These are phyloP conservation scores for Drosophila obscura DNA, from an alignment of 1,140 invertebrate genomes.

Conservation along the genomic window DNA sequence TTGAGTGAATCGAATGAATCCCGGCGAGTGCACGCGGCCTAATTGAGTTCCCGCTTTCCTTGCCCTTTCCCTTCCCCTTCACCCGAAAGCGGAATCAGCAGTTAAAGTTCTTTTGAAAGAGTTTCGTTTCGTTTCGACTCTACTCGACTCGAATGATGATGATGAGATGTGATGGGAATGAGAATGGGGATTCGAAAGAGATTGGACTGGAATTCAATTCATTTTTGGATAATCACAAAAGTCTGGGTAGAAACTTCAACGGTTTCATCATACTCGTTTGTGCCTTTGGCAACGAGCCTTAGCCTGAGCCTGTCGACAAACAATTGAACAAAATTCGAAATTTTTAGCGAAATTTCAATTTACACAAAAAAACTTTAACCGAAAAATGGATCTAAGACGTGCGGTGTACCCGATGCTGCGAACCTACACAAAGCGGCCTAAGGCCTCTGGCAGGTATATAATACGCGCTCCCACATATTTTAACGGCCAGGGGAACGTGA, in stretches of 20 bases:
- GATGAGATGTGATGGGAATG: not conserved
- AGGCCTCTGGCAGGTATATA: too few relatives aligned
- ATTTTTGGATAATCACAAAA: too few relatives aligned
- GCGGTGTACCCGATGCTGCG: slow-evolving; percentile 7
- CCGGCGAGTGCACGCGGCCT: slow-evolving; percentile 49
- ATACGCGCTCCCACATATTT: too few relatives aligned
- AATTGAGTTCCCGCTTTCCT: slow-evolving; percentile 63
- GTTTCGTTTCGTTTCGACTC: not conserved
- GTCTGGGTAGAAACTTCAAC: too few relatives aligned
- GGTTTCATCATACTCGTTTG: too few relatives aligned
- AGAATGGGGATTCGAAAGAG: not conserved
- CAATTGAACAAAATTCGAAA: slow-evolving; percentile 3
- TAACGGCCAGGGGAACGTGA: too few relatives aligned
- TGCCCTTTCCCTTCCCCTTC: slow-evolving; percentile 8
- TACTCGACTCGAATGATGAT: not conserved
- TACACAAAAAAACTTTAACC: too few relatives aligned
- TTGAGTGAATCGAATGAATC: slow-evolving; percentile 28
- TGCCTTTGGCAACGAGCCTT: too few relatives aligned
- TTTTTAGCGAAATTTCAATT: not conserved
- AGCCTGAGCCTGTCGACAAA: too few relatives aligned
- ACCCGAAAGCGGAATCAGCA: slow-evolving; percentile 58
- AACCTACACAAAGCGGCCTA: not conserved
- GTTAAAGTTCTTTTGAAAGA: slow-evolving; percentile 24
- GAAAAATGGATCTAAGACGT: slow-evolving; percentile 26
- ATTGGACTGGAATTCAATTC: too few relatives aligned